Percentiles rank a stretch among this genome's conserved stretches.
These are phyloP conservation scores for Leptura quadrifasciata DNA, from an alignment of 2,888 invertebrate species.

Conservation along the genomic window DNA sequence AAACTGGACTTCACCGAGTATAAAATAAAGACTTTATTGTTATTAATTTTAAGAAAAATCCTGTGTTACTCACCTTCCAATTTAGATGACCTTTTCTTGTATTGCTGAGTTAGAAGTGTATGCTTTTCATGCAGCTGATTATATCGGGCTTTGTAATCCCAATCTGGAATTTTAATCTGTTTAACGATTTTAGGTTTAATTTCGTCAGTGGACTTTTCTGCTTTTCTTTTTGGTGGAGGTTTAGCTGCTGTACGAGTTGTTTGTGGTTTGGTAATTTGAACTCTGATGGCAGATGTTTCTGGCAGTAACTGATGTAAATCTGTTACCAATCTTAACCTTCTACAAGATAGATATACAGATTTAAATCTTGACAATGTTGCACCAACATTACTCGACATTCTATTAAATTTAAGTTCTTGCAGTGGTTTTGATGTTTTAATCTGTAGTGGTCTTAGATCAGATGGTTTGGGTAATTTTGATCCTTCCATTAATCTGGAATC, in stretches of 20 bases:
- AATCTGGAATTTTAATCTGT: conserved; percentile 59
- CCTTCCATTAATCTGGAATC: no score
- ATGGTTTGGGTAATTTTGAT: no score
- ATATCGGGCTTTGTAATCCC: conserved; percentile 77
- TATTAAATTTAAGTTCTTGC: no score
- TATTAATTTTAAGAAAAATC: no score
- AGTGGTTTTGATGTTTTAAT: no score
- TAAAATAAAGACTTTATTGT: no score
- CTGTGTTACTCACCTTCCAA: no score
- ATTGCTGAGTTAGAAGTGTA: conserved; percentile 62
- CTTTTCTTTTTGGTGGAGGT: conserved; percentile 24
- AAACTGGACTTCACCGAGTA: no score
- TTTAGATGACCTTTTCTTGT: neutral
- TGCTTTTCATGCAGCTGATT: conserved; percentile 79
- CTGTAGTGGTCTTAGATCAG: no score
- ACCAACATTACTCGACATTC: no score
- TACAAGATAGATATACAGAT: neutral
- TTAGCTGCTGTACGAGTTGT: no score
- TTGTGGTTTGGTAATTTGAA: neutral
- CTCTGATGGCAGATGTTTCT: no score
- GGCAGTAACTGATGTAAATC: neutral
- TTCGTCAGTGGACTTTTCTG: conserved; percentile 44
- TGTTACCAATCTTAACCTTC: neutral
- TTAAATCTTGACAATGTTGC: neutral
- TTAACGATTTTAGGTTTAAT: conserved; percentile 58